Conservation (phyloP, 2,113 vertebrate species). For the Electrona antarctica region DNA sequence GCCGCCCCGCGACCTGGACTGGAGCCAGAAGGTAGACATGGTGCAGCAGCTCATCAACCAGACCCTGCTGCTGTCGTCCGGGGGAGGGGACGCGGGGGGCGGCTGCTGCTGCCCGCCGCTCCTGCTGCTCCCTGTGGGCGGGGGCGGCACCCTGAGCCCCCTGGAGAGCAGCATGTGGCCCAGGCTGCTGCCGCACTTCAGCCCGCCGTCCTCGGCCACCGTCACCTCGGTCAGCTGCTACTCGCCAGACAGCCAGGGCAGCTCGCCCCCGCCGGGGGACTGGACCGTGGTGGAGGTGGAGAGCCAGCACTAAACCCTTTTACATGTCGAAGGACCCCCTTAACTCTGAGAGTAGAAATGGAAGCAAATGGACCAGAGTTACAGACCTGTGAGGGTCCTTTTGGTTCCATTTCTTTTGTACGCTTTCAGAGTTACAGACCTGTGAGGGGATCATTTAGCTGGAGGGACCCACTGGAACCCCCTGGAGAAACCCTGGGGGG, state of each 20-base stretch:
- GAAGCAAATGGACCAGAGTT: too few species aligned
- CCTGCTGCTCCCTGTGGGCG: slow-evolving; percentile 70
- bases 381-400: too few species aligned
- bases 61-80: slow-evolving; percentile 79
- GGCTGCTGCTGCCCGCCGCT: slow-evolving; percentile 71
- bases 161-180: slow-evolving; percentile 88
- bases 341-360: too few species aligned
- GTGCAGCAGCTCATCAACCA: slow-evolving; percentile 90
- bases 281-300: slow-evolving; percentile 93
- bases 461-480: too few species aligned
- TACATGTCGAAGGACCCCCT: too few species aligned
- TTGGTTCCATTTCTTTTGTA: too few species aligned
- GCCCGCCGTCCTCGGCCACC: slow-evolving; percentile 80
- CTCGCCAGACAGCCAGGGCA: slow-evolving; percentile 82
- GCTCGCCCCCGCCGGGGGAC: slow-evolving; percentile 81
- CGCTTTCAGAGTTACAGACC: too few species aligned
- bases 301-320: slow-evolving; percentile 82
- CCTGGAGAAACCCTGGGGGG: too few species aligned
- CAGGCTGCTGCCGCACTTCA: slow-evolving; percentile 81
- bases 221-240: slow-evolving; percentile 89
- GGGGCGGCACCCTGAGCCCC: slow-evolving; percentile 80
- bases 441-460: too few species aligned
- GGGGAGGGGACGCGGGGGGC: slow-evolving; percentile 16
- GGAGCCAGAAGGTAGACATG: slow-evolving; percentile 82
- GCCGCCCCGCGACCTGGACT: slow-evolving; percentile 73